These are phyloP conservation scores for Protosalanx chinensis DNA, from an alignment of 2,797 vertebrate species.

Conservation along the genomic window DNA sequence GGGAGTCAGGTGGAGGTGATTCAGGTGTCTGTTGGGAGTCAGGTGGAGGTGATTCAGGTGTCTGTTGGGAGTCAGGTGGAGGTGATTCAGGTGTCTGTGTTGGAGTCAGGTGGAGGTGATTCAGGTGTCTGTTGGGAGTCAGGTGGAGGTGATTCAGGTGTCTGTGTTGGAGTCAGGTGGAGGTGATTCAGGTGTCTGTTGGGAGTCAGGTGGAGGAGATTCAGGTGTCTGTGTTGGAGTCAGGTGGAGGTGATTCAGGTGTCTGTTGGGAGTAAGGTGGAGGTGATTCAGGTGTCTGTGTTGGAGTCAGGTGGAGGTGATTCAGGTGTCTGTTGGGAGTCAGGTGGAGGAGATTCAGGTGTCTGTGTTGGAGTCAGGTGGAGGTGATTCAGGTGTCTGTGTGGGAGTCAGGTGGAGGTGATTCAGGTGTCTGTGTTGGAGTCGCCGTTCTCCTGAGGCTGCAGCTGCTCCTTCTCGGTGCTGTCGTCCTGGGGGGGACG, in stretches of 20 bases:
- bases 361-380: slow-evolving; percentile 78
- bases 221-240: slow-evolving; percentile 85
- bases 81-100: slow-evolving; percentile 80
- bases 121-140: slow-evolving; percentile 86
- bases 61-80: slow-evolving; percentile 78
- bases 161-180: slow-evolving; percentile 78
- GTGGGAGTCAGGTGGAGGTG: slow-evolving; percentile 65
- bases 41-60: slow-evolving; percentile 64
- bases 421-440: slow-evolving; percentile 85
- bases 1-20: slow-evolving; percentile 63
- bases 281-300: slow-evolving; percentile 78
- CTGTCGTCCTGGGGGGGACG: slow-evolving; percentile 92
- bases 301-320: slow-evolving; percentile 64
- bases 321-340: slow-evolving; percentile 86
- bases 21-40: slow-evolving; percentile 81
- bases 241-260: slow-evolving; percentile 67
- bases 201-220: slow-evolving; percentile 63
- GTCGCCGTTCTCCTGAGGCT: slow-evolving; percentile 91
- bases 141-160: slow-evolving; percentile 63
- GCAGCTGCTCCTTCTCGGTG: slow-evolving; percentile 92
- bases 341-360: slow-evolving; percentile 66
- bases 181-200: slow-evolving; percentile 79
- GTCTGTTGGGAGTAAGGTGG: slow-evolving; percentile 71
- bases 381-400: slow-evolving; percentile 78
- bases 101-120: slow-evolving; percentile 63